Percentiles rank a stretch among this genome's conserved stretches.
These are phyloP conservation scores for Melopsittacus undulatus DNA, from an alignment of 2,797 vertebrate genomes.

Conservation along the genomic window DNA sequence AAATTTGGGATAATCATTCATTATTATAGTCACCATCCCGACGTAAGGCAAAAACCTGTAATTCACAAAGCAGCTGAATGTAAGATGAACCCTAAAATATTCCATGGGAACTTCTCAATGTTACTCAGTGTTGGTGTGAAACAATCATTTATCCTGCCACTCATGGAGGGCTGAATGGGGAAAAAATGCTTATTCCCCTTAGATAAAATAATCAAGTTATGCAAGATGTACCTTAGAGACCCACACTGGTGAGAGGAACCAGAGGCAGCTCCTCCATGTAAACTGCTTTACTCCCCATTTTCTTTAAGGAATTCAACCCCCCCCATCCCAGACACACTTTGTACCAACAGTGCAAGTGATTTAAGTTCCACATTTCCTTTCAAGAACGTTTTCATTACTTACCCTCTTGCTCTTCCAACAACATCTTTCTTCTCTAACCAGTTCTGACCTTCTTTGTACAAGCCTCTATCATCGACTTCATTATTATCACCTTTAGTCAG, in stretches of 20 bases:
- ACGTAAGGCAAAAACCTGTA: slow-evolving; percentile 82
- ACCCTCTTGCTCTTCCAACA: slow-evolving; percentile 83
- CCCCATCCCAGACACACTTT: not conserved
- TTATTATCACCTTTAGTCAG: slow-evolving; percentile 86
- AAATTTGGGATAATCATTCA: slow-evolving; percentile 86
- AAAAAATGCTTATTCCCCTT: not conserved
- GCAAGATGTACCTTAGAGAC: not conserved
- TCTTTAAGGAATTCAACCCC: not conserved
- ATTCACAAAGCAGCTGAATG: slow-evolving; percentile 5
- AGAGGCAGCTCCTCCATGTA: not conserved
- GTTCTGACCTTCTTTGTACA: slow-evolving; percentile 85
- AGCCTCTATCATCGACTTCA: slow-evolving; percentile 83
- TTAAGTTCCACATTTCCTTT: not conserved
- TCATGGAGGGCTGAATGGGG: not conserved
- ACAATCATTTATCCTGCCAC: not conserved
- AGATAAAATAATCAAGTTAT: not conserved
- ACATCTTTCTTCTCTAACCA: slow-evolving; percentile 85
- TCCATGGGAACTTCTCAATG: not conserved
- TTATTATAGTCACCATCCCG: slow-evolving; percentile 85
- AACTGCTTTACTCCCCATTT: not conserved
- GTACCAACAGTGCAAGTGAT: fast-evolving
- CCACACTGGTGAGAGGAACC: not conserved
- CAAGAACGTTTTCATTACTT: slow-evolving; percentile 12
- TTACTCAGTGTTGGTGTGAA: not conserved
- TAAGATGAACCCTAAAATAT: not conserved